These are phyloP conservation scores for Drosophila austrosaltans DNA, from an alignment of 2,888 invertebrate genomes.

Conservation along the genomic window DNA sequence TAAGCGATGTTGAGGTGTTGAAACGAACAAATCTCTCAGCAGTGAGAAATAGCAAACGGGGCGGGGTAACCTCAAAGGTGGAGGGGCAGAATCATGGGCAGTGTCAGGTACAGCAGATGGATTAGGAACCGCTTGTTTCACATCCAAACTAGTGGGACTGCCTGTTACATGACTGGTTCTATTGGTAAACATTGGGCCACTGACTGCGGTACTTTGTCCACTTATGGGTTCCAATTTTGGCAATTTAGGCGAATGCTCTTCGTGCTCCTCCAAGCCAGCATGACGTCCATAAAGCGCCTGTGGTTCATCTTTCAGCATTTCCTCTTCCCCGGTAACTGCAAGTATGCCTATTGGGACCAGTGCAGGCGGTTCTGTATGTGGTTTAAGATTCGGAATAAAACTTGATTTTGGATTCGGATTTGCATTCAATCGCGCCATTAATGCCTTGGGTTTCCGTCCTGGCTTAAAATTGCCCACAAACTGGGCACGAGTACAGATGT, in stretches of 20 bases:
- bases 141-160: constrained; percentile 54
- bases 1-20: constrained; percentile 92
- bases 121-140: neutral
- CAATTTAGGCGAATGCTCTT: constrained; percentile 49
- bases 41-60: constrained; percentile 92
- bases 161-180: constrained; percentile 57
- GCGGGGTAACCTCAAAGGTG: constrained; percentile 84
- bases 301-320: constrained; percentile 62
- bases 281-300: constrained; percentile 67
- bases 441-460: constrained; percentile 78
- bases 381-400: neutral
- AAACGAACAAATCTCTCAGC: constrained; percentile 93
- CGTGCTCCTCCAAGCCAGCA: constrained; percentile 47
- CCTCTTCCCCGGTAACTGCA: constrained; percentile 33
- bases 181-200: neutral
- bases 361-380: constrained; percentile 64
- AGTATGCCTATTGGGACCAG: constrained; percentile 66
- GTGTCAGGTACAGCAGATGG: constrained; percentile 1
- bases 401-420: constrained; percentile 23
- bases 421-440: constrained; percentile 62
- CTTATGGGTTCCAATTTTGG: constrained; percentile 76
- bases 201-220: constrained; percentile 20
- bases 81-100: constrained; percentile 83
- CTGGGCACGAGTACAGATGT: constrained; percentile 83
- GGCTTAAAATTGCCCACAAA: constrained; percentile 81